A percentile compares a stretch with the other conserved stretches of the same genome.
Conservation (phyloP, 2,113 vertebrate genomes). For the Australoheros scitulus region DNA sequence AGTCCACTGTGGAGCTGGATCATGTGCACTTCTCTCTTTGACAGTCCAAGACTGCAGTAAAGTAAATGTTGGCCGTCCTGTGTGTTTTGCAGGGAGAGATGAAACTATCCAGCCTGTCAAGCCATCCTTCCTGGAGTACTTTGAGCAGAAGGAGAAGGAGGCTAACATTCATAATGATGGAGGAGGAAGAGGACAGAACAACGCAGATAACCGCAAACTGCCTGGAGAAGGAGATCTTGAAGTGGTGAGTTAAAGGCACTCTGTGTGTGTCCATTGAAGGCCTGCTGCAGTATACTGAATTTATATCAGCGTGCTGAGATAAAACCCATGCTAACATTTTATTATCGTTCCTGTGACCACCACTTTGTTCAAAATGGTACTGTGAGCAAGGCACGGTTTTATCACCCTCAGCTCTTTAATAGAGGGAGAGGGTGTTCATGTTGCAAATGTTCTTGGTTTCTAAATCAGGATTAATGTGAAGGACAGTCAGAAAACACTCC, state of each 20-base stretch:
- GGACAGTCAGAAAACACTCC: not conserved
- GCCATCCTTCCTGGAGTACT: constrained; percentile 96
- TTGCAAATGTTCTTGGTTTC: not conserved
- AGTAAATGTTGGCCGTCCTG: not conserved
- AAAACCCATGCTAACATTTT: too few relatives aligned
- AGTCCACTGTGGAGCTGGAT: not conserved
- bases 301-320: not conserved
- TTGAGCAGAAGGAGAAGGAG: constrained; percentile 96
- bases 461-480: not conserved
- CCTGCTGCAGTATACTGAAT: not conserved
- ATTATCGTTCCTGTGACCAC: not conserved
- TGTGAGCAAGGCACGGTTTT: not conserved
- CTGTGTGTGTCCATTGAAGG: not conserved
- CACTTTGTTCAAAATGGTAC: not conserved
- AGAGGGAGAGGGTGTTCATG: not conserved
- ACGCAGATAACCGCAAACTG: constrained; percentile 84
- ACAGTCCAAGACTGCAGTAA: not conserved
- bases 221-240: constrained; percentile 90
- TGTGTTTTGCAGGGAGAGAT: constrained; percentile 83
- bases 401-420: not conserved
- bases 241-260: constrained; percentile 82
- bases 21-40: too few relatives aligned
- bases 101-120: constrained; percentile 89
- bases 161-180: constrained; percentile 83
- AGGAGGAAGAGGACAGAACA: constrained; percentile 71